Percentiles rank a stretch among this genome's conserved stretches.
These are phyloP conservation scores for Catharus ustulatus DNA, from an alignment of 2,797 vertebrate genomes.

Conservation along the genomic window DNA sequence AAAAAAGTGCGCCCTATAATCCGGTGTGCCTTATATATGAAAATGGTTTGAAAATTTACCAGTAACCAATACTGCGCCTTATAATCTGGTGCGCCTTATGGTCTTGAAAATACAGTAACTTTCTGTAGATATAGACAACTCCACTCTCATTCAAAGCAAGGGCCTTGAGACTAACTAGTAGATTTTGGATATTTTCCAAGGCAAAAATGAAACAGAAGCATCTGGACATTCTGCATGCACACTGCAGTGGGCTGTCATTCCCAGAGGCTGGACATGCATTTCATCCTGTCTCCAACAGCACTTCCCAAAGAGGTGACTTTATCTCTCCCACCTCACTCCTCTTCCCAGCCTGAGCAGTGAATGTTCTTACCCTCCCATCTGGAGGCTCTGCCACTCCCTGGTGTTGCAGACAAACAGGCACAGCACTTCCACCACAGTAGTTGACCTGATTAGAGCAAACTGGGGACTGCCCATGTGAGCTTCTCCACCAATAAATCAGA, in stretches of 20 bases:
- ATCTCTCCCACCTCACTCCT: neutral
- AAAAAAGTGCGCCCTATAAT: no score
- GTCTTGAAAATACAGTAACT: neutral
- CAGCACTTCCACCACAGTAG: neutral
- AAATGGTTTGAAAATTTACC: no score
- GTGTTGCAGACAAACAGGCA: neutral
- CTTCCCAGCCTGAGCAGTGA: accelerated
- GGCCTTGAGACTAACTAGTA: neutral
- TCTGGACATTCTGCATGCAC: neutral
- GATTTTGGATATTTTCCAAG: neutral
- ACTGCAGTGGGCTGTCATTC: neutral
- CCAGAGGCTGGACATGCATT: neutral
- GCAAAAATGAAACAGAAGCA: neutral
- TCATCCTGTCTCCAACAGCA: neutral
- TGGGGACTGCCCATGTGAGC: neutral
- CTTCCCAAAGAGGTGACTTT: neutral
- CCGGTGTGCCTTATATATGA: no score
- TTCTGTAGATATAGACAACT: neutral
- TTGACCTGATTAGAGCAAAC: neutral
- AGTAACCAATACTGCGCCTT: no score
- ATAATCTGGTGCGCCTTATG: no score
- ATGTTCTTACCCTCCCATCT: neutral
- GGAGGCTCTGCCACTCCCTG: neutral
- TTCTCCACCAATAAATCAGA: neutral
- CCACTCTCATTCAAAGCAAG: neutral